Evolutionary conservation across 2,797 vertebrate species (phyloP), one percentile per base, ranked within the genome.

Genomic region (Valencia hispanica): DNA sequence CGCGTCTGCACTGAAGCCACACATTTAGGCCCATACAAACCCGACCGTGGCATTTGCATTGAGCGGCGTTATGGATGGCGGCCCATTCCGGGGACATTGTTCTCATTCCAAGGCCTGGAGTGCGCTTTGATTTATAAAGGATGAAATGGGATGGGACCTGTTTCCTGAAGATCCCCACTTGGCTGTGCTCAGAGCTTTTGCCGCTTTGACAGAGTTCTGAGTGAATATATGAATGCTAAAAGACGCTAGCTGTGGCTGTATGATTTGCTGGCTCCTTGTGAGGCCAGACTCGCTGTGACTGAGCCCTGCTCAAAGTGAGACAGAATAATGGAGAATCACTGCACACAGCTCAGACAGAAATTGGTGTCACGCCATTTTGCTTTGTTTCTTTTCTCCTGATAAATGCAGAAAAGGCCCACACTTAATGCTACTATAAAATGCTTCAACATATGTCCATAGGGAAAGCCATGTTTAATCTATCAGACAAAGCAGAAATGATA

Each of bases 171-270:
- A 90, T 83, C 83, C 87, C 80, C 85, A 73, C 82, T 85, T 87
- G 87, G 85, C 89, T 72, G 83, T 72, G 83, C 86, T 89, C 87
- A 70, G 77, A 81, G 89, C 74, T 74, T 88, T 87, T 77, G 75
- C 88, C 0, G 81, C 87, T 91, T 92, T 88, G 87, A 91, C 79
- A 30, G 84, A 87, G 87, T 90, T 94, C 92, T 91, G 82, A 92
- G 81, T 78, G 92, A 94, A 94, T 93, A 88, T 87, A 94, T 94
- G 89, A 93, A 93, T 93, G 81, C 66, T 84, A 77, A 92, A 89
- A 86, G 78, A 85, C 61, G 22, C 75, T 77, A 30, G 61, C 82
- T 73, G 82, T 20, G 66, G 74, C 70, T 79, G 61, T 47, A 47
- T 1, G 27, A 78, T 81, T 63, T 45, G 72, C 75, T 68, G 43